Percentiles rank a stretch among this genome's conserved stretches.
Evolutionary conservation across 2,888 invertebrate species (phyloP).

Genomic region (Lathronympha strigana): DNA sequence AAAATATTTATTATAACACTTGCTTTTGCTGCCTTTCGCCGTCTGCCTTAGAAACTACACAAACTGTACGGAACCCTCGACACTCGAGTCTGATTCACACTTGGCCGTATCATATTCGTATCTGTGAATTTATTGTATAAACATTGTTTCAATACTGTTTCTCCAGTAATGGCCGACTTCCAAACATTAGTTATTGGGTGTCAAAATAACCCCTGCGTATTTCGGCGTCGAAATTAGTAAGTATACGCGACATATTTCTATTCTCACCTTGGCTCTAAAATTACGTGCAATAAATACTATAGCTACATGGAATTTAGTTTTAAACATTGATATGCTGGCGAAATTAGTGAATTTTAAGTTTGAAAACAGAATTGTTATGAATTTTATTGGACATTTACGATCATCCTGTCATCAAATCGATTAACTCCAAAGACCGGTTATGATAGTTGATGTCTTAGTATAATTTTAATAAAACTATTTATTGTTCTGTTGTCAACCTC

Average conservation of each 20-base stretch:
- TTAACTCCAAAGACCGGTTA: conserved; percentile 12
- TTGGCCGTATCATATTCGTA: conserved; percentile 35
- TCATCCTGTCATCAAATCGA: background rate
- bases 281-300: conserved; percentile 9
- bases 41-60: too few species aligned
- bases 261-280: conserved; percentile 11
- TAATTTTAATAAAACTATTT: background rate
- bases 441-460: conserved; percentile 3
- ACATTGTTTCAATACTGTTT: conserved; percentile 54
- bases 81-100: background rate
- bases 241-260: conserved; percentile 19
- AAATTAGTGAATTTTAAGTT: conserved; percentile 2
- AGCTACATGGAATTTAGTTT: conserved; percentile 19
- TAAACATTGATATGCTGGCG: background rate
- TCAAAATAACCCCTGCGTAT: conserved; percentile 51
- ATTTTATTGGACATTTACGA: conserved; percentile 14
- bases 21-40: too few species aligned
- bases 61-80: background rate
- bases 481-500: too few species aligned
- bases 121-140: conserved; percentile 54
- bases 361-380: conserved; percentile 13
- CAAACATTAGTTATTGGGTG: conserved; percentile 48
- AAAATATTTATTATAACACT: too few species aligned
- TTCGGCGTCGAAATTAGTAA: conserved; percentile 18
- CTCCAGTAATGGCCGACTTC: conserved; percentile 26